phyloP scores from a whole-genome alignment of 2,113 vertebrate genomes.

The Urocitellus parryii region DNA sequence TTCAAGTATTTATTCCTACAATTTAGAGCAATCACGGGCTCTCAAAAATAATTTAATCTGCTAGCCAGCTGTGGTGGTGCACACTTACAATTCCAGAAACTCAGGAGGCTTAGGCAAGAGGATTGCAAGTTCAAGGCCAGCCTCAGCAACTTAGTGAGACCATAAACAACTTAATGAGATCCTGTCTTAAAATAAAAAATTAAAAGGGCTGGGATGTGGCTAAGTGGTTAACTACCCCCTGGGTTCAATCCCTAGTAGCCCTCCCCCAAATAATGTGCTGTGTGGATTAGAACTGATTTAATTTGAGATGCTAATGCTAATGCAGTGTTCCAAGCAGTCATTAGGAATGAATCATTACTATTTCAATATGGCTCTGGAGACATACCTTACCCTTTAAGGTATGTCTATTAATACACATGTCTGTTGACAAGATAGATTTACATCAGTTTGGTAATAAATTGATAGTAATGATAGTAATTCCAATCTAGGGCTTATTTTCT shows the following conservation, averaged over 20 bases:
- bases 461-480: neutral
- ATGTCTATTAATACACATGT: neutral
- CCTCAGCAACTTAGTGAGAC: no score
- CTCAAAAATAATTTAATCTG: conserved; percentile 19
- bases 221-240: no score
- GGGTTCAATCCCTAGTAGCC: no score
- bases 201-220: no score
- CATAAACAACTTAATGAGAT: no score
- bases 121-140: no score
- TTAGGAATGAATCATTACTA: neutral
- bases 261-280: neutral
- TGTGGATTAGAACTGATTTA: conserved; percentile 7
- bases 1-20: conserved; percentile 29
- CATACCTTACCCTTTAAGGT: neutral
- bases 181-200: no score
- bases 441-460: neutral
- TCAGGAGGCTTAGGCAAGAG: no score
- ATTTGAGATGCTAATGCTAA: neutral
- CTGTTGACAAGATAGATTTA: neutral
- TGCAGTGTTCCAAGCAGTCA: neutral
- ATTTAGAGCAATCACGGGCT: neutral
- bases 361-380: conserved; percentile 14
- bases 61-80: no score
- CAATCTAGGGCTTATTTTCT: neutral
- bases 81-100: no score